Conservation (phyloP, 1,140 invertebrate genomes). For the Eueides isabella region DNA sequence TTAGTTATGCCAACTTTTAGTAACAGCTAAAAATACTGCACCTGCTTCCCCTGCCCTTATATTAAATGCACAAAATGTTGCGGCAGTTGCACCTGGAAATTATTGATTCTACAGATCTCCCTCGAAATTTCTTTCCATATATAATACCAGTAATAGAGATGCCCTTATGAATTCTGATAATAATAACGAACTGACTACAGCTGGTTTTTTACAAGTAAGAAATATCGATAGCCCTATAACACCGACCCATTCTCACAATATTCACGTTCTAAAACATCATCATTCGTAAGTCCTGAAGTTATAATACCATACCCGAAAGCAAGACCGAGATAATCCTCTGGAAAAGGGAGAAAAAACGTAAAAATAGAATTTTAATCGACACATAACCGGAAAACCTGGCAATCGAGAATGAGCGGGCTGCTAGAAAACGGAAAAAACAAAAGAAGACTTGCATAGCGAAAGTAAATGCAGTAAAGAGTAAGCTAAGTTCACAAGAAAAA, state of each 20-base stretch:
- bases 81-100: conserved; percentile 26
- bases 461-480: conserved; percentile 29
- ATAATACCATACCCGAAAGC: conserved; percentile 29
- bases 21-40: no score
- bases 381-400: conserved; percentile 31
- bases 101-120: conserved; percentile 25
- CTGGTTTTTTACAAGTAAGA: conserved; percentile 28
- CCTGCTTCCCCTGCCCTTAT: no score
- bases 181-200: conserved; percentile 23
- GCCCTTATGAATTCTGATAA: conserved; percentile 20
- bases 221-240: conserved; percentile 24
- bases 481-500: conserved; percentile 29
- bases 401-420: conserved; percentile 27
- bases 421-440: conserved; percentile 32
- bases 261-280: conserved; percentile 24
- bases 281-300: conserved; percentile 32
- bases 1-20: conserved; percentile 17
- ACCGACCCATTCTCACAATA: conserved; percentile 16
- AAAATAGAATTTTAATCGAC: conserved; percentile 28
- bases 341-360: conserved; percentile 28
- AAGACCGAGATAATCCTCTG: conserved; percentile 24
- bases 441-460: conserved; percentile 29
- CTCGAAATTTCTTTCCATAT: conserved; percentile 24
- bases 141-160: conserved; percentile 27
- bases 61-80: conserved; percentile 8